phyloP scores from a whole-genome alignment of 2,113 vertebrate species.

The Ibidorhyncha struthersii region DNA sequence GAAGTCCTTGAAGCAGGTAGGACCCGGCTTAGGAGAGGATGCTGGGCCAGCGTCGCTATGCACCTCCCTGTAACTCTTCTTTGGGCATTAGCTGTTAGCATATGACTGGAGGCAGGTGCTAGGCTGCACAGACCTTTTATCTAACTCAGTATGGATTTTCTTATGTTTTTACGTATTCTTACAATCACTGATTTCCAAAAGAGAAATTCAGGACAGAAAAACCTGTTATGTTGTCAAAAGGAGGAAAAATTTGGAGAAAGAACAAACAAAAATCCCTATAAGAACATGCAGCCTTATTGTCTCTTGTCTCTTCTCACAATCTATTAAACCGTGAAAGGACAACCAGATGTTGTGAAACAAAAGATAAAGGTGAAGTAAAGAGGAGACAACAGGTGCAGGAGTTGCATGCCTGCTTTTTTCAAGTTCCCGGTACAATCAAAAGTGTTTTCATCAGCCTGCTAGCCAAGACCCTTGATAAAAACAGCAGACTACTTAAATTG shows the following conservation, averaged over 20 bases:
- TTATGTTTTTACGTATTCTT: background rate
- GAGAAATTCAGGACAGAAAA: background rate
- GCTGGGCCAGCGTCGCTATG: background rate
- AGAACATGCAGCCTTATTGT: background rate
- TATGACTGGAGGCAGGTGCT: background rate
- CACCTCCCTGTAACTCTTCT: background rate
- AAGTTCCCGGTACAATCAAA: background rate
- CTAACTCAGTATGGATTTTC: background rate
- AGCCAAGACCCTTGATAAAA: background rate
- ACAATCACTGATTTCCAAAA: background rate
- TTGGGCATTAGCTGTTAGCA: background rate
- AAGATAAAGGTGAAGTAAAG: background rate
- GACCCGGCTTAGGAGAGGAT: background rate
- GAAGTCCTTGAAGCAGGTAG: background rate
- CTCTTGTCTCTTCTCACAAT: background rate
- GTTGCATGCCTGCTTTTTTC: background rate
- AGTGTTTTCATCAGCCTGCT: background rate
- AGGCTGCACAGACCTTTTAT: background rate
- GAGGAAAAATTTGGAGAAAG: background rate
- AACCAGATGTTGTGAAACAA: background rate
- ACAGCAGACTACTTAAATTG: background rate
- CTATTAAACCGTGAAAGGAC: background rate
- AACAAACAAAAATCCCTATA: background rate
- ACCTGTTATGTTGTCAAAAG: background rate
- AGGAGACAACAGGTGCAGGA: background rate